A percentile compares a stretch with the other conserved stretches of the same genome.
phyloP scores from a whole-genome alignment of 2,888 invertebrate species.

The Cyclophora albipunctata region DNA sequence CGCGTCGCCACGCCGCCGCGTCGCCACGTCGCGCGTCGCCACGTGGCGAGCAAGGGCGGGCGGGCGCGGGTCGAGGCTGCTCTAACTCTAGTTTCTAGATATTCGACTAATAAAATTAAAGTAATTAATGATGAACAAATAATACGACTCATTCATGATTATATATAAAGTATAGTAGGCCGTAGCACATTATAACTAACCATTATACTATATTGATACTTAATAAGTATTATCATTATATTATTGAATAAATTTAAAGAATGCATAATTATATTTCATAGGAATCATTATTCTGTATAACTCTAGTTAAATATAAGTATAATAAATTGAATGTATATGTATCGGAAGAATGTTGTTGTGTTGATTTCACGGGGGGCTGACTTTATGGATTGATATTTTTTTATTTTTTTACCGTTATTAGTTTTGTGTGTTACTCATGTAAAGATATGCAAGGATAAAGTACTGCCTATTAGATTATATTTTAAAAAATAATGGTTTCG shows the following conservation, averaged over 20 bases:
- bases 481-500: slow-evolving; percentile 71
- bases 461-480: slow-evolving; percentile 76
- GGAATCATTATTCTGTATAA: slow-evolving; percentile 77
- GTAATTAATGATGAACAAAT: slow-evolving; percentile 61
- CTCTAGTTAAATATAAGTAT: slow-evolving; percentile 76
- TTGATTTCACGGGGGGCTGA: slow-evolving; percentile 63
- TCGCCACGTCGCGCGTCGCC: too few species aligned
- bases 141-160: slow-evolving; percentile 72
- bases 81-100: slow-evolving; percentile 58
- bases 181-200: slow-evolving; percentile 72
- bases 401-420: slow-evolving; percentile 76
- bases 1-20: slow-evolving; percentile 2
- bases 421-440: slow-evolving; percentile 69
- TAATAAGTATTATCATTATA: slow-evolving; percentile 75
- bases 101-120: slow-evolving; percentile 69
- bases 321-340: slow-evolving; percentile 63
- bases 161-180: slow-evolving; percentile 69
- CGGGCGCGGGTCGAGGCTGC: slow-evolving; percentile 58
- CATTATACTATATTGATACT: slow-evolving; percentile 74
- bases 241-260: slow-evolving; percentile 75
- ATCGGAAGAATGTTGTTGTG: slow-evolving; percentile 40
- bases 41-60: too few species aligned
- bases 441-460: slow-evolving; percentile 61
- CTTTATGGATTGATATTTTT: slow-evolving; percentile 73
- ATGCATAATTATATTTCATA: slow-evolving; percentile 77